phyloP scores from a whole-genome alignment of 2,797 vertebrate species.

The Sebastiscus albofasciatus region DNA sequence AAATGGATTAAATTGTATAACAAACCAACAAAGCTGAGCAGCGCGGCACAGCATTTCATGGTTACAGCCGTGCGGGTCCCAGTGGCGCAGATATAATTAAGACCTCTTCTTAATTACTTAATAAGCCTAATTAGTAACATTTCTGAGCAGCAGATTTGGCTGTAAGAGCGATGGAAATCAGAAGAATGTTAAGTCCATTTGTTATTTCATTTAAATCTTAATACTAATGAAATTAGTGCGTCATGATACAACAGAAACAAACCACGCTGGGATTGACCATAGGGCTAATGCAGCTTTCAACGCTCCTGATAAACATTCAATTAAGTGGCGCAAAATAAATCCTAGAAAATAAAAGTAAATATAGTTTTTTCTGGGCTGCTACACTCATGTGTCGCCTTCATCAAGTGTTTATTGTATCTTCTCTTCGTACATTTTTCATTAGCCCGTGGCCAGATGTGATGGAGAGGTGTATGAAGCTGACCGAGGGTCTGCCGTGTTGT shows the following conservation, averaged over 20 bases:
- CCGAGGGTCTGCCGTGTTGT: slow-evolving; percentile 83
- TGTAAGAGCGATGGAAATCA: slow-evolving; percentile 73
- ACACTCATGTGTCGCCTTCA: slow-evolving; percentile 14
- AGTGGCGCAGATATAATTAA: slow-evolving; percentile 84
- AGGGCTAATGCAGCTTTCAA: slow-evolving; percentile 64
- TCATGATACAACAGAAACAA: slow-evolving; percentile 68
- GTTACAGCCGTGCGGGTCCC: slow-evolving; percentile 75
- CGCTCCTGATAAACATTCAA: slow-evolving; percentile 73
- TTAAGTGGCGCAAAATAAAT: slow-evolving; percentile 46
- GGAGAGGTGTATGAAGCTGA: slow-evolving; percentile 46
- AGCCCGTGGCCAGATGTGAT: slow-evolving; percentile 66
- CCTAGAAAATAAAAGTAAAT: slow-evolving; percentile 28
- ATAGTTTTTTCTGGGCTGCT: slow-evolving; percentile 10
- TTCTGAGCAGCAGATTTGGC: slow-evolving; percentile 76
- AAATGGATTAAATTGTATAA: slow-evolving; percentile 53
- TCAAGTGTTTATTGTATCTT: slow-evolving; percentile 28
- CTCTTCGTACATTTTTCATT: slow-evolving; percentile 42
- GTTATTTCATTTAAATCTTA: slow-evolving; percentile 77
- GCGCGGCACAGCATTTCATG: slow-evolving; percentile 66
- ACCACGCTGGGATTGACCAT: slow-evolving; percentile 71
- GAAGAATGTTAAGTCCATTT: slow-evolving; percentile 76
- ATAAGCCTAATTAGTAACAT: slow-evolving; percentile 84
- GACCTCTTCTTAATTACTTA: slow-evolving; percentile 86
- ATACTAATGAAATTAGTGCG: slow-evolving; percentile 79
- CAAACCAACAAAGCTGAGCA: slow-evolving; percentile 60